These are phyloP conservation scores for Stenchaetothrips biformis DNA, from an alignment of 2,888 invertebrate genomes.

Conservation along the genomic window DNA sequence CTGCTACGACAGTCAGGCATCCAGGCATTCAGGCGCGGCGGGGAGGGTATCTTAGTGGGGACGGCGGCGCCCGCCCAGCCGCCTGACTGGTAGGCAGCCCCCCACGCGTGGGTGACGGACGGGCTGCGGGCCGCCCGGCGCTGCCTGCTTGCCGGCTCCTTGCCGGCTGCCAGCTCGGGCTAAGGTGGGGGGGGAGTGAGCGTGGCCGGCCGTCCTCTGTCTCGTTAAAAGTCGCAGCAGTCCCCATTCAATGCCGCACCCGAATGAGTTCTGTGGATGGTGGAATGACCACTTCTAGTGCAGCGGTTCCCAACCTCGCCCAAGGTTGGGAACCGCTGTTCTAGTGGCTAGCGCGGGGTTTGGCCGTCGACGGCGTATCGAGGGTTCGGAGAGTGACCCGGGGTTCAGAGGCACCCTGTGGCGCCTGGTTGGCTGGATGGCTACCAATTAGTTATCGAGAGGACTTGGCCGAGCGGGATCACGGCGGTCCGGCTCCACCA, in stretches of 20 bases:
- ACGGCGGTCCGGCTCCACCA: too few relatives aligned
- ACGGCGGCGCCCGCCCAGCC: not conserved
- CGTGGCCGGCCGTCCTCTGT: not conserved
- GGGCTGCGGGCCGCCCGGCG: not conserved
- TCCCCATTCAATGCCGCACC: not conserved
- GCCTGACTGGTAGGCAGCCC: not conserved
- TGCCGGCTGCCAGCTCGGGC: not conserved
- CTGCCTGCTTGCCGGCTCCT: not conserved
- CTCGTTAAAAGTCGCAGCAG: not conserved
- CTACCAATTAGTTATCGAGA: conserved; percentile 8
- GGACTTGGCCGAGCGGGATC: not conserved
- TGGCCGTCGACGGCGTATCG: not conserved
- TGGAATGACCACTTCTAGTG: not conserved
- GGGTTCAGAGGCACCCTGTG: not conserved
- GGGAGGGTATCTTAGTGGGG: not conserved
- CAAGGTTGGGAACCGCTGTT: too few relatives aligned
- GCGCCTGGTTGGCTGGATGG: too few relatives aligned
- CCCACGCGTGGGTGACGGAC: not conserved
- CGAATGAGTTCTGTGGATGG: not conserved
- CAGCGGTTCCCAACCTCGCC: not conserved
- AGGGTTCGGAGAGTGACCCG: not conserved
- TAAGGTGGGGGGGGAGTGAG: not conserved
- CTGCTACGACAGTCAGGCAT: not conserved
- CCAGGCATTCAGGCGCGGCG: not conserved
- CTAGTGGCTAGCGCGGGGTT: not conserved